Evolutionary conservation across 2,888 invertebrate species (phyloP).

Genomic region (Lasioglossum leucozonium): DNA sequence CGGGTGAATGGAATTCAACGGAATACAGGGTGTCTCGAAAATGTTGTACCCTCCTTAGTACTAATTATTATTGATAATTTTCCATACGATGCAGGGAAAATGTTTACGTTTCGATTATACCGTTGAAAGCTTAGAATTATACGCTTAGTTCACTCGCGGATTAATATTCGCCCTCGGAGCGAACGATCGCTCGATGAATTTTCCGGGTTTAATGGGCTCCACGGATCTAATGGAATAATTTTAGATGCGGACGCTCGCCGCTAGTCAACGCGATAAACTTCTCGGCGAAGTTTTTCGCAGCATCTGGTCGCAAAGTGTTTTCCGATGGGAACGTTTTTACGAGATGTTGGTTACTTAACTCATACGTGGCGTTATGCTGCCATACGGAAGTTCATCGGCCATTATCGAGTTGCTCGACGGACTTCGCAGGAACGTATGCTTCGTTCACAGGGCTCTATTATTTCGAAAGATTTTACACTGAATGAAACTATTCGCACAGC

Average conservation of each 20-base stretch:
- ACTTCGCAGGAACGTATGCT: background rate
- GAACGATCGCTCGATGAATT: background rate
- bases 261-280: conserved; percentile 47
- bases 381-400: background rate
- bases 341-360: background rate
- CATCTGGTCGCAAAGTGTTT: conserved; percentile 4
- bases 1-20: background rate
- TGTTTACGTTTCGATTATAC: background rate
- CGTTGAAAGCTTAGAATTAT: background rate
- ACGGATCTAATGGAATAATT: background rate
- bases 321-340: background rate
- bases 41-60: no score
- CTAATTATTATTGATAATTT: conserved; percentile 4
- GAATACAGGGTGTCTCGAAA: background rate
- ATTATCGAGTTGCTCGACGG: background rate
- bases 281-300: conserved; percentile 47
- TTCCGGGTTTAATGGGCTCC: background rate
- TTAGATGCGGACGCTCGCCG: background rate
- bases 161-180: background rate
- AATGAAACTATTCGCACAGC: background rate
- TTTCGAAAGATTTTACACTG: background rate
- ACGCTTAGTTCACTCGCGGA: background rate
- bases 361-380: background rate
- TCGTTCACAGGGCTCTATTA: background rate
- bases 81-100: background rate